Percentiles rank a stretch among this genome's conserved stretches.
These are phyloP conservation scores for Matsumurasca onukii DNA, from an alignment of 1,140 invertebrate species.

Conservation along the genomic window DNA sequence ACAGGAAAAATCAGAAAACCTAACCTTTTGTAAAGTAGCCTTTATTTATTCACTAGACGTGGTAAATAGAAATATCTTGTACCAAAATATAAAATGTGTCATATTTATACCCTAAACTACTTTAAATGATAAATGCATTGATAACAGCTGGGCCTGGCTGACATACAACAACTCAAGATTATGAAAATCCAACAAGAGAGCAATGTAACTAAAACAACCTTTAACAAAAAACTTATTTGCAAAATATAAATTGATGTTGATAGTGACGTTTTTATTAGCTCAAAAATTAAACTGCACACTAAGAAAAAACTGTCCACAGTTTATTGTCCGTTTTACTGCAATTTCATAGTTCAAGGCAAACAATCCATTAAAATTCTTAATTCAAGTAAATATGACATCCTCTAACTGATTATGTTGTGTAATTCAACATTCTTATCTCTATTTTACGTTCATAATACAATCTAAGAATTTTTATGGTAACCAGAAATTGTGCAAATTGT, in stretches of 20 bases:
- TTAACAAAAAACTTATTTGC: neutral
- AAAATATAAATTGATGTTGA: neutral
- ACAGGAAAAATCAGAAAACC: too few species aligned
- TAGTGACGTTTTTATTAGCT: neutral
- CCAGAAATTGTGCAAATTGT: neutral
- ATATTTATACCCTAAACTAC: neutral
- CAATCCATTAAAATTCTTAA: too few species aligned
- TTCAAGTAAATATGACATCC: neutral
- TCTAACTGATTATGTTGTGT: neutral
- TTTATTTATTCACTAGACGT: neutral
- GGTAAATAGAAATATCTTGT: neutral
- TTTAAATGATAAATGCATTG: neutral
- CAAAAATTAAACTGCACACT: neutral
- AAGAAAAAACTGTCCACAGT: too few species aligned
- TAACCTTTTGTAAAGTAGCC: neutral
- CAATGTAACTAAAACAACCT: neutral
- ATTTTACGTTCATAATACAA: neutral
- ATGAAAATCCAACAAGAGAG: neutral
- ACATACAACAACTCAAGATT: neutral
- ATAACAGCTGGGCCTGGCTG: neutral
- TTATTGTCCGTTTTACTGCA: too few species aligned
- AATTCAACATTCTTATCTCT: neutral
- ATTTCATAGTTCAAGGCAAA: too few species aligned
- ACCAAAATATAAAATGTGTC: slow-evolving; percentile 13
- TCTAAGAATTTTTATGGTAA: neutral